phyloP scores from a whole-genome alignment of 2,113 vertebrate species.

The Rhagologus leucostigma region DNA sequence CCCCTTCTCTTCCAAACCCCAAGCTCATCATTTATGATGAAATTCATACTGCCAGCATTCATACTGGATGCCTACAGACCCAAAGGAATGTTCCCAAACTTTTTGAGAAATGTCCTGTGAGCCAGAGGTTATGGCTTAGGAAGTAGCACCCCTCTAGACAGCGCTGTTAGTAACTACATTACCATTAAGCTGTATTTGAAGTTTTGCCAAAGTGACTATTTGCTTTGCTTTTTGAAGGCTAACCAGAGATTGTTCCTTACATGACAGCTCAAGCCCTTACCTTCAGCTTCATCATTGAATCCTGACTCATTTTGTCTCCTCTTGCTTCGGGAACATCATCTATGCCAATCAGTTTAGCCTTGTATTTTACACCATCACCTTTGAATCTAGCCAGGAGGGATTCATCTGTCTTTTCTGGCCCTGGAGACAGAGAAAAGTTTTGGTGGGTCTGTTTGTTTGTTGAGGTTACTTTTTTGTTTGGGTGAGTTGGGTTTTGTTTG shows the following conservation, averaged over 20 bases:
- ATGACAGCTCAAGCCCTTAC: slow-evolving; percentile 59
- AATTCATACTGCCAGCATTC: not conserved
- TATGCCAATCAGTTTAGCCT: slow-evolving; percentile 93
- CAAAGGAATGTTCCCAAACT: not conserved
- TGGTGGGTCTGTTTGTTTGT: not conserved
- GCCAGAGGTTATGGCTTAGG: not conserved
- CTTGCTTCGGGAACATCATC: slow-evolving; percentile 90
- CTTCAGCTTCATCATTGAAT: slow-evolving; percentile 99
- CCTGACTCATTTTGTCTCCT: slow-evolving; percentile 97
- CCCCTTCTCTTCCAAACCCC: not conserved
- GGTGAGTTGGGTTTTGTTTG: not conserved
- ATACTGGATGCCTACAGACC: not conserved
- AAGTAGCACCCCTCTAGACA: no score
- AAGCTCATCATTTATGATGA: not conserved
- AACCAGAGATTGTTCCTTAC: not conserved
- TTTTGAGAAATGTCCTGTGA: not conserved
- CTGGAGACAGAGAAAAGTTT: slow-evolving; percentile 54
- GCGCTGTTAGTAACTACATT: no score
- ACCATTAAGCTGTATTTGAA: not conserved
- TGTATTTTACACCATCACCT: slow-evolving; percentile 92
- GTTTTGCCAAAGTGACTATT: not conserved
- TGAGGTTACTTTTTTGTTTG: not conserved
- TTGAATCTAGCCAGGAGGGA: slow-evolving; percentile 90
- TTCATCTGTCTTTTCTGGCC: slow-evolving; percentile 89
- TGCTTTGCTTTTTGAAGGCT: not conserved